These are phyloP conservation scores for Pristionchus entomophagus DNA, from an alignment of 2,888 invertebrate species.

Conservation along the genomic window DNA sequence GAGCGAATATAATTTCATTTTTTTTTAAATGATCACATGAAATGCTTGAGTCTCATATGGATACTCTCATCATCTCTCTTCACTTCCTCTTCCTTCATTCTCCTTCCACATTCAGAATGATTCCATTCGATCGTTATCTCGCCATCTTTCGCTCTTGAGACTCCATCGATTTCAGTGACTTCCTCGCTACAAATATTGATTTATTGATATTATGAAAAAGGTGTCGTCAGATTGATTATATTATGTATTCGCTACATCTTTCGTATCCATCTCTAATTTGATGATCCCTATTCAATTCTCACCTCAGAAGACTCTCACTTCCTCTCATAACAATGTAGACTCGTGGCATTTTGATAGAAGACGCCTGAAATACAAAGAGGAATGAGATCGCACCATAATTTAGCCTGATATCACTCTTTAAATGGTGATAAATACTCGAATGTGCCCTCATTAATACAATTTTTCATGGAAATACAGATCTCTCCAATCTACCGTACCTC, in stretches of 20 bases:
- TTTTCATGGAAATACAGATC: background rate
- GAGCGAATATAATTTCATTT: no score
- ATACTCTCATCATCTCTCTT: slow-evolving; percentile 15
- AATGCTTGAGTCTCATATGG: slow-evolving; percentile 23
- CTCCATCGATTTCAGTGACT: background rate
- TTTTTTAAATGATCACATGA: background rate
- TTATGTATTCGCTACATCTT: no score
- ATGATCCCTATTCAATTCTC: background rate
- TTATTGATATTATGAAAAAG: background rate
- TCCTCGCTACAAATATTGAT: slow-evolving; percentile 5
- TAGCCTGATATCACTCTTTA: no score
- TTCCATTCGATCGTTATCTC: slow-evolving; percentile 21
- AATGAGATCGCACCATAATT: no score
- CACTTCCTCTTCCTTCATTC: background rate
- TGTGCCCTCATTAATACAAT: background rate
- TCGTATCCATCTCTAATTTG: no score
- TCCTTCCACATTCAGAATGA: slow-evolving; percentile 24
- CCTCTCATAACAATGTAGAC: slow-evolving; percentile 32
- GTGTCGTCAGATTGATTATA: no score
- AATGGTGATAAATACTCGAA: no score
- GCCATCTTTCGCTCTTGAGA: background rate
- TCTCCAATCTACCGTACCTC: slow-evolving; percentile 32
- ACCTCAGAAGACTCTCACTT: slow-evolving; percentile 11
- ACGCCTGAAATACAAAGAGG: background rate
- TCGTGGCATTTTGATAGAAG: background rate